phyloP scores from a whole-genome alignment of 2,888 invertebrate species.

The Ennomos quercinarius region DNA sequence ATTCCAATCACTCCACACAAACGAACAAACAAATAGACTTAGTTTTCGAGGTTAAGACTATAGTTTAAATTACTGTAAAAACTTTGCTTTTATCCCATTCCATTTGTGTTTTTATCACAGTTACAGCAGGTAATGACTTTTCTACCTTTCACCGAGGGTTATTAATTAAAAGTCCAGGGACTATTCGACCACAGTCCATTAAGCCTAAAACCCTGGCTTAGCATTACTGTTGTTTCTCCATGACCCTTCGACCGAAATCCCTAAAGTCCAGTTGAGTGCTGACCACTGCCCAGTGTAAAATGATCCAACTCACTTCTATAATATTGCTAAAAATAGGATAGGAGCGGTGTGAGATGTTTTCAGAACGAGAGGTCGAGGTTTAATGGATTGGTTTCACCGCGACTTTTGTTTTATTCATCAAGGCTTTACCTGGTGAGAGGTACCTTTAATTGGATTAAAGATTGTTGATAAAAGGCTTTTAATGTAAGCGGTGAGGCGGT shows the following conservation, averaged over 20 bases:
- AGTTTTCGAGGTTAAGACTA: neutral
- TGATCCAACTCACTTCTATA: conserved; percentile 38
- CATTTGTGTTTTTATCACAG: conserved; percentile 51
- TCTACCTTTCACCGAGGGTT: conserved; percentile 64
- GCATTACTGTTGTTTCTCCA: conserved; percentile 70
- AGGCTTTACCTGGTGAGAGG: conserved; percentile 70
- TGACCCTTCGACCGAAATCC: conserved; percentile 70
- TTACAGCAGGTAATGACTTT: conserved; percentile 46
- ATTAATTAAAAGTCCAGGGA: conserved; percentile 71
- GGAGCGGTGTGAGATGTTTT: conserved; percentile 27
- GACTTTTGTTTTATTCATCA: conserved; percentile 79
- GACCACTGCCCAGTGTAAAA: conserved; percentile 50
- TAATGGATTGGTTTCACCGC: conserved; percentile 52
- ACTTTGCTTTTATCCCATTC: conserved; percentile 39
- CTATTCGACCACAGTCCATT: conserved; percentile 76
- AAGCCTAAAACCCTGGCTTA: conserved; percentile 70
- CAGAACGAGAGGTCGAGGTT: conserved; percentile 44
- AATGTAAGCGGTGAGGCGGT: conserved; percentile 61
- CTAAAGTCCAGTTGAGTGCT: conserved; percentile 65
- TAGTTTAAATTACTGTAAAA: conserved; percentile 13
- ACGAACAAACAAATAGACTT: neutral
- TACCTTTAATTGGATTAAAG: conserved; percentile 79
- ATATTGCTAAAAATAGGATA: conserved; percentile 31
- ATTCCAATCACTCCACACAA: too few species aligned
- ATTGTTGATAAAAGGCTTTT: conserved; percentile 78